Evolutionary conservation across 2,797 vertebrate species (phyloP).

Genomic region (Sebastes kiyomatsui): DNA sequence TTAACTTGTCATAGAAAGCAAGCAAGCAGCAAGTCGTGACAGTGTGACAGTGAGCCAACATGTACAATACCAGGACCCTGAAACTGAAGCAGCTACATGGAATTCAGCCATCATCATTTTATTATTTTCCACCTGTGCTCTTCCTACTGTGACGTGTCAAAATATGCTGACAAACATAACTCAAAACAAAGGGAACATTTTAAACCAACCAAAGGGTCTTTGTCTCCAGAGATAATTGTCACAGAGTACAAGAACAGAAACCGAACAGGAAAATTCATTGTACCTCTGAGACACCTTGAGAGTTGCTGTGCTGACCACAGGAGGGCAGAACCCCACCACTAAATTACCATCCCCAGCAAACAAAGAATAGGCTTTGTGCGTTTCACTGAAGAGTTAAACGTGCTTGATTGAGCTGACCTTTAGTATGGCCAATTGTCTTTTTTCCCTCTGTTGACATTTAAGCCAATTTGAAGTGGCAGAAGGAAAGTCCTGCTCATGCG

Average conservation of each 20-base stretch:
- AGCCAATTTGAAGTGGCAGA: constrained; percentile 50
- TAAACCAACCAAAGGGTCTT: constrained; percentile 5
- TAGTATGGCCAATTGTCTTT: constrained; percentile 20
- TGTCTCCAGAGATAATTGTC: constrained; percentile 17
- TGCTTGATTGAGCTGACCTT: constrained; percentile 62
- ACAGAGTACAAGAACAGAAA: not conserved
- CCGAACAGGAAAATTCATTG: constrained; percentile 27
- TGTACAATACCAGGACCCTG: not conserved
- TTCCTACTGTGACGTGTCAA: not conserved
- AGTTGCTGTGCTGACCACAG: constrained; percentile 78
- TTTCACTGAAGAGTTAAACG: constrained; percentile 49
- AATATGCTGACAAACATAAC: not conserved
- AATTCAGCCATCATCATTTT: not conserved
- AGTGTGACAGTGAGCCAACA: not conserved
- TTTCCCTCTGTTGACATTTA: constrained; percentile 46
- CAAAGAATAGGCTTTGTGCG: constrained; percentile 38
- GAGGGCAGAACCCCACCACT: constrained; percentile 82
- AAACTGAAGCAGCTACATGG: not conserved
- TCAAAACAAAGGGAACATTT: not conserved
- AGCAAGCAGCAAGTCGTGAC: not conserved
- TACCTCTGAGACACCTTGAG: constrained; percentile 50
- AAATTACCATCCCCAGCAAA: constrained; percentile 41
- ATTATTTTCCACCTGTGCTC: not conserved
- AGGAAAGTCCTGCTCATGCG: constrained; percentile 52
- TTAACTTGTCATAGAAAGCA: not conserved